Evolutionary conservation across 2,113 vertebrate genomes (phyloP).

Genomic region (Philantomba maxwellii): DNA sequence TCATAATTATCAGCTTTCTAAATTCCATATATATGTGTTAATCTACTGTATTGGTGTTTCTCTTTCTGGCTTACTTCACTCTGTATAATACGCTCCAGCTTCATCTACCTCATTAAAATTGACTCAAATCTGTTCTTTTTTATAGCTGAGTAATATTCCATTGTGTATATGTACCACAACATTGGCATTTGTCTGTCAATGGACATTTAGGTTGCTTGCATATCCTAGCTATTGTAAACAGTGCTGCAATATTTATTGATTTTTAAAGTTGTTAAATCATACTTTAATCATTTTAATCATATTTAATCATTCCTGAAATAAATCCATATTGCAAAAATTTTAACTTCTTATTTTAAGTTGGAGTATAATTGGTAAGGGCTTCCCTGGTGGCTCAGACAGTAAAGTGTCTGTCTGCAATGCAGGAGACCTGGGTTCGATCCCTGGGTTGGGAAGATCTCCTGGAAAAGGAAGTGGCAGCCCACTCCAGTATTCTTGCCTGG

Average conservation of each 20-base stretch:
- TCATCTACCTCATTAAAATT: background rate
- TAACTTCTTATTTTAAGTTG: background rate
- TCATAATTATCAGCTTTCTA: background rate
- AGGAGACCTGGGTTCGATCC: too few species aligned
- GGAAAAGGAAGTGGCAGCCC: too few species aligned
- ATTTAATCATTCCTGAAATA: background rate
- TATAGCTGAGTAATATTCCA: background rate
- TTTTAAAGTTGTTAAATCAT: background rate
- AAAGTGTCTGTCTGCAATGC: too few species aligned
- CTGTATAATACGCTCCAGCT: fast-evolving
- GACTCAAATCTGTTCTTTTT: background rate
- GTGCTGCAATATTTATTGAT: background rate
- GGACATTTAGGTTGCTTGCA: background rate
- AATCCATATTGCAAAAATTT: background rate
- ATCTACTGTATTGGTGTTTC: background rate
- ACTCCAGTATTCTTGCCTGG: too few species aligned
- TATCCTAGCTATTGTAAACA: background rate
- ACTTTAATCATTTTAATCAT: background rate
- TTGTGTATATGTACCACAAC: background rate
- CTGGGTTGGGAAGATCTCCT: too few species aligned
- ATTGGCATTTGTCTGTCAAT: background rate
- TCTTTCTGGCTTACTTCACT: background rate
- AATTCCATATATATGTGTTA: background rate
- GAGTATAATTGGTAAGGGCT: background rate
- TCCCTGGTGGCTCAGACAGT: too few species aligned